Base-by-base conservation (phyloP, 2,113 vertebrate genomes). In the Scortum barcoo region DNA sequence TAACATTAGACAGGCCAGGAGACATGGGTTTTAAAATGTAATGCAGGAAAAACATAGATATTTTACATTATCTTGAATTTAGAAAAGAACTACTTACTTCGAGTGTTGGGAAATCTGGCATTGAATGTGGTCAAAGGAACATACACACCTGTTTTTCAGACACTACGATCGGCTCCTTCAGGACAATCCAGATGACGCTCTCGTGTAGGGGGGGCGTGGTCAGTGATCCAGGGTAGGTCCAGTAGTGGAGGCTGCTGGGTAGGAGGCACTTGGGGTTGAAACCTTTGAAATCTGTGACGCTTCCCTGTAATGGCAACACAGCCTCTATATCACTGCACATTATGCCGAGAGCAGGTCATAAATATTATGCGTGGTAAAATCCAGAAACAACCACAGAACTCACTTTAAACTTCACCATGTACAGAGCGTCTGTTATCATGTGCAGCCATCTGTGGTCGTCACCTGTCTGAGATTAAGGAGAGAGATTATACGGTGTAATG, bases 361-460 rank as follows among this genome's bases (percentile, higher is more conserved):
- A 48, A 63, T 11, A 9, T 33, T 7, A 6, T 2, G 68, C 2
- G 1, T 33, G 17, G 76, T 76, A 73, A 65, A 79, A 76, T n/a
- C 9, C 5, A 20, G 56, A 22, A 19, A 20, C 7, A 53, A 44
- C n/a, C 26, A n/a, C 16, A 11, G 24, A 1, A 24, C 72, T 83
- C 93, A 97, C 98, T 94, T 99, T 99, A 93, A 96, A 99, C 88
- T 97, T 98, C 48, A 99, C 97, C 96, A 97, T 99, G 89, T 97
- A 98, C 62, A 99, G 93, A 13, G 96, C 96, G 40, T 99, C 98
- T 30, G 98, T 99, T 85, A 99, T 94, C 71, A 94, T 94, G 93
- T 98, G 96, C 93, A 99, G 96, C 83, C 94, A 91, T 67, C 94
- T 85, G 84, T 98, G 97, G 70, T 97, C 96, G 7, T 96, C 94